Evolutionary conservation across 1,140 invertebrate genomes (phyloP).

Genomic region (Monomorium pharaonis): DNA sequence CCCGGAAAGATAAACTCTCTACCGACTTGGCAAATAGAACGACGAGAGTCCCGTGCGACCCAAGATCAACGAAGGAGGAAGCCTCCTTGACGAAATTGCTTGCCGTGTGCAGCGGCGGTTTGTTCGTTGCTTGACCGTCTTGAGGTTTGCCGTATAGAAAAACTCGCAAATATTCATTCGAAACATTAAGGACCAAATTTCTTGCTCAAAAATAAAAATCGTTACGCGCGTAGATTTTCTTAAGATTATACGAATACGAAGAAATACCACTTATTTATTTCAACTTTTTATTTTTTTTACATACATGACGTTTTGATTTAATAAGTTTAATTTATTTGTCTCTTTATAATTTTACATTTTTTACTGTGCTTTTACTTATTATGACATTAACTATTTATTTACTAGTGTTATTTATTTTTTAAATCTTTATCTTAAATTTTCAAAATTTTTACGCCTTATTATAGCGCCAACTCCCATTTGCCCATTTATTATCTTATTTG

Average conservation of each 20-base stretch:
- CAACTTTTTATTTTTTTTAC: no score
- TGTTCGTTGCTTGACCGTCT: not conserved
- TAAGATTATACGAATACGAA: not conserved
- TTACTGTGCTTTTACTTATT: no score
- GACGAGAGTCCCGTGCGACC: not conserved
- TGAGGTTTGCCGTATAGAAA: not conserved
- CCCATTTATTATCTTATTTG: no score
- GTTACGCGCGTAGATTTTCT: not conserved
- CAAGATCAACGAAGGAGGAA: conserved; percentile 38
- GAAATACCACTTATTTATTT: not conserved
- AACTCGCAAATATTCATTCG: not conserved
- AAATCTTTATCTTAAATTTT: no score
- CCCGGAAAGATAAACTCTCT: conserved; percentile 45
- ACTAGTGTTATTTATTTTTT: no score
- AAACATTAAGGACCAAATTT: not conserved
- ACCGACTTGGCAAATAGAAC: conserved; percentile 32
- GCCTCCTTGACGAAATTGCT: conserved; percentile 33
- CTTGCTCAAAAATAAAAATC: not conserved
- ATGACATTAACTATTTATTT: no score
- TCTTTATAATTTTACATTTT: no score
- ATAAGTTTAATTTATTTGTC: no score
- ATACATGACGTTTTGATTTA: no score
- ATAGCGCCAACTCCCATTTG: no score
- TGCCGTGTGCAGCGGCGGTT: not conserved
- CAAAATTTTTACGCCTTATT: no score